Percentiles rank a stretch among this genome's conserved stretches.
Conservation (phyloP, 2,113 vertebrate species). For the Spermophilus dauricus region DNA sequence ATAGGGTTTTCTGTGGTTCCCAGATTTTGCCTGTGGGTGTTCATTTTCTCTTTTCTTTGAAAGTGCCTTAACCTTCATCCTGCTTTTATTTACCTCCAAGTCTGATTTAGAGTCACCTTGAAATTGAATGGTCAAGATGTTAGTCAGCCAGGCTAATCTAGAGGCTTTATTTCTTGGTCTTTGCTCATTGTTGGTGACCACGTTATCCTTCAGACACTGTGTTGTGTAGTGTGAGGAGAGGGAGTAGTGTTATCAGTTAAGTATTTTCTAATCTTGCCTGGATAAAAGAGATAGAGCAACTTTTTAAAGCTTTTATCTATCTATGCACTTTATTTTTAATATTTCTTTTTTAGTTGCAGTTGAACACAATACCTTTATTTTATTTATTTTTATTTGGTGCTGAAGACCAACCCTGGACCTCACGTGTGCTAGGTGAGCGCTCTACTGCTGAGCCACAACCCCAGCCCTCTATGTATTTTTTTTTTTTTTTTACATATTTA, state of each 20-base stretch:
- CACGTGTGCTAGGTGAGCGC: too few relatives aligned
- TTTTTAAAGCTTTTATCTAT: too few relatives aligned
- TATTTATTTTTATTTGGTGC: too few relatives aligned
- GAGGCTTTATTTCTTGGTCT: neutral
- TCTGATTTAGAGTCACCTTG: constrained; percentile 34
- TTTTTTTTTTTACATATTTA: neutral
- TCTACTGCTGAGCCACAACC: too few relatives aligned
- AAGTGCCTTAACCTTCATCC: neutral
- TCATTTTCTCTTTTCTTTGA: neutral
- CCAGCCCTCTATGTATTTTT: too few relatives aligned
- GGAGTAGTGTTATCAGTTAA: neutral
- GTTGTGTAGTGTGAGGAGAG: neutral
- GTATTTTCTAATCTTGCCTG: neutral
- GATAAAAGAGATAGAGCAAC: neutral
- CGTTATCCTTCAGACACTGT: neutral
- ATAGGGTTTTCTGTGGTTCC: neutral
- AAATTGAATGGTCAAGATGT: neutral
- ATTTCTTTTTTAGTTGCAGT: too few relatives aligned
- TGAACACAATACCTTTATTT: too few relatives aligned
- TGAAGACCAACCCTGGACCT: too few relatives aligned
- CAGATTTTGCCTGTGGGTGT: neutral
- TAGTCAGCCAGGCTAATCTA: neutral
- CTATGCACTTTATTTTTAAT: neutral
- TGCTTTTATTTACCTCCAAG: constrained; percentile 45
- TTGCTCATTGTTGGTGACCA: neutral